Base-by-base conservation (phyloP, 1,140 invertebrate species). In the Bombus vancouverensis region DNA sequence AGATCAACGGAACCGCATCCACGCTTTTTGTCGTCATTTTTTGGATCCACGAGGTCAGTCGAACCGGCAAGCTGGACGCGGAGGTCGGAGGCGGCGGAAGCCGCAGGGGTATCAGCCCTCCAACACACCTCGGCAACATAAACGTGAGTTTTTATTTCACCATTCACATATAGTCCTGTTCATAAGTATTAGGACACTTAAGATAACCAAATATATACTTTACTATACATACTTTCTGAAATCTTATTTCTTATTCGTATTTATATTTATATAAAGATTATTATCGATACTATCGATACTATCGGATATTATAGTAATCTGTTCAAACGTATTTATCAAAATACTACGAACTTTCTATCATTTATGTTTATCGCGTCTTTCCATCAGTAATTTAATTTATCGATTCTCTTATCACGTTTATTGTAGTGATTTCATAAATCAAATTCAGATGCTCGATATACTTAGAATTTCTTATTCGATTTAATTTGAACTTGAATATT, bases 51-150 rank as follows among this genome's bases (percentile, higher is more conserved):
- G 71, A 53, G 85, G 81, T 73, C 59, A 85, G 62, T 32, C 73
- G 89, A 89, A 66, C 83, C 92, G 87, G 74, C 94, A 95, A 93
- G 68, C 94, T 95, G 94, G 94, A 94, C 93, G 93, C 94, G 77
- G 94, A 94, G 85, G 79, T 94, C 83, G 93, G 91, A 85, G 92
- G 88, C 91, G 91, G 91, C 90, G 84, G 88, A 39, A 89, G 93
- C 92, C 94, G 94, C 91, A 92, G 94, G 93, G 94, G 91, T 90
- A 81, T 90, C 80, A 94, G 93, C 90, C 93, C 93, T 70, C 89
- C 93, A 83, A 90, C 92, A 74, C 91, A 94, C 82, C 91, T 95
- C 73, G 92, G 89, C 91, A 93, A 85, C 81, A 95, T 95, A 90
- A 95, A 94, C 89, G 95, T 95, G 81, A 95, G 95, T 95, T 53